Evolutionary conservation across 2,888 invertebrate genomes (phyloP).

Genomic region (Oxystoma pomonae): DNA sequence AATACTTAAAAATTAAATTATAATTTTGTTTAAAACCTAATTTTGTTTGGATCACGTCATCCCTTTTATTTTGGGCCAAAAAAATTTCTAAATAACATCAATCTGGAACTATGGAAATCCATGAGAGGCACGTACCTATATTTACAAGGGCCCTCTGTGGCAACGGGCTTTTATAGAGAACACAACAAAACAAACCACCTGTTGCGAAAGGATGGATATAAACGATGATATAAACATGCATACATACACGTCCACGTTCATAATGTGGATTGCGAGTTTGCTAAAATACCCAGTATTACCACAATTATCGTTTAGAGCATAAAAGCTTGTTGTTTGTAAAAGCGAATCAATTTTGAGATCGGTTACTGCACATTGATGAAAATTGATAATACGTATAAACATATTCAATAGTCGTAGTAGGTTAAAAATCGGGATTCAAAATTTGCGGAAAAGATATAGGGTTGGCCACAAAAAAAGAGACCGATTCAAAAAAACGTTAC

Average conservation of each 20-base stretch:
- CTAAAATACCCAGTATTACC: not conserved
- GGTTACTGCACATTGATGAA: too few relatives aligned
- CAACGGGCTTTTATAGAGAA: not conserved
- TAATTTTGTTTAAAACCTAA: too few relatives aligned
- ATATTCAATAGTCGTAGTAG: too few relatives aligned
- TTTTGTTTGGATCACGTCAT: too few relatives aligned
- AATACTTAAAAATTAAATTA: too few relatives aligned
- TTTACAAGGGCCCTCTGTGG: not conserved
- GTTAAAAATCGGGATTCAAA: too few relatives aligned
- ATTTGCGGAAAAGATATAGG: too few relatives aligned
- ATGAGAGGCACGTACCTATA: not conserved
- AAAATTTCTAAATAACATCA: too few relatives aligned
- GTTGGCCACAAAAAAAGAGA: too few relatives aligned
- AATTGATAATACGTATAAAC: too few relatives aligned
- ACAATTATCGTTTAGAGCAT: not conserved
- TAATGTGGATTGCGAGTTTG: not conserved
- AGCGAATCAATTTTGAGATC: not conserved
- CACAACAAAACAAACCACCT: not conserved
- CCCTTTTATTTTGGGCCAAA: too few relatives aligned
- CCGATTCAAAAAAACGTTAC: too few relatives aligned
- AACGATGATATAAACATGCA: not conserved
- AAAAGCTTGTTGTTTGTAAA: not conserved
- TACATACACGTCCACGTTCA: not conserved
- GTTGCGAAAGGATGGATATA: not conserved
- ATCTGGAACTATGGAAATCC: not conserved